phyloP scores from a whole-genome alignment of 1,140 invertebrate genomes.

The Centruroides sculpturatus region DNA sequence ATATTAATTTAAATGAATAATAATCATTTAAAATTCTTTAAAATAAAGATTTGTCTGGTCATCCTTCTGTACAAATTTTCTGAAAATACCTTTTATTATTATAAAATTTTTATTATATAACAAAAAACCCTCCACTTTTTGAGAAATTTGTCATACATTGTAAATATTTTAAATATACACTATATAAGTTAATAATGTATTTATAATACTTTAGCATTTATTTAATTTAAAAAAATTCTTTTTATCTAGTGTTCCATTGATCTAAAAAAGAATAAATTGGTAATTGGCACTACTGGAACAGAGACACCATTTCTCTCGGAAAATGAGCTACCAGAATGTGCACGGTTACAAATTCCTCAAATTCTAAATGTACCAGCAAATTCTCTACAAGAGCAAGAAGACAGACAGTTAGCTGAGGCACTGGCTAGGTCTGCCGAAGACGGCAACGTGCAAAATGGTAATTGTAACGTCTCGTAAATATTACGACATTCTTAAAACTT shows the following conservation, averaged over 20 bases:
- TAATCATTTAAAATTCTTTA: no score
- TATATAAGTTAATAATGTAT: neutral
- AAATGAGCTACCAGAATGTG: conserved; percentile 58
- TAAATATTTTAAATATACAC: neutral
- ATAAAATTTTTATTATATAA: no score
- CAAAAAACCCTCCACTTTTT: no score
- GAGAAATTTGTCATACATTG: no score
- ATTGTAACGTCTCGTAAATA: neutral
- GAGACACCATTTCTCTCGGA: conserved; percentile 80
- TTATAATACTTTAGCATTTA: conserved; percentile 5
- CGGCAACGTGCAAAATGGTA: neutral
- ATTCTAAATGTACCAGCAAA: neutral
- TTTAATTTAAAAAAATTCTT: conserved; percentile 5
- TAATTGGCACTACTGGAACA: conserved; percentile 89
- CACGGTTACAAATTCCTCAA: conserved; percentile 32
- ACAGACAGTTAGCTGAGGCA: conserved; percentile 45
- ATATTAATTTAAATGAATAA: no score
- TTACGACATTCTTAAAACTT: neutral
- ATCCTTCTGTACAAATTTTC: no score
- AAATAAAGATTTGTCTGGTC: no score
- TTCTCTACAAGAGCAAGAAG: conserved; percentile 34
- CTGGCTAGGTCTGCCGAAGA: conserved; percentile 26
- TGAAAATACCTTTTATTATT: no score
- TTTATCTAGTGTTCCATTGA: conserved; percentile 70
- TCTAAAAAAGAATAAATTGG: conserved; percentile 70